A percentile compares a stretch with the other conserved stretches of the same genome.
phyloP scores from a whole-genome alignment of 2,113 vertebrate genomes.

The Orcinus orca region DNA sequence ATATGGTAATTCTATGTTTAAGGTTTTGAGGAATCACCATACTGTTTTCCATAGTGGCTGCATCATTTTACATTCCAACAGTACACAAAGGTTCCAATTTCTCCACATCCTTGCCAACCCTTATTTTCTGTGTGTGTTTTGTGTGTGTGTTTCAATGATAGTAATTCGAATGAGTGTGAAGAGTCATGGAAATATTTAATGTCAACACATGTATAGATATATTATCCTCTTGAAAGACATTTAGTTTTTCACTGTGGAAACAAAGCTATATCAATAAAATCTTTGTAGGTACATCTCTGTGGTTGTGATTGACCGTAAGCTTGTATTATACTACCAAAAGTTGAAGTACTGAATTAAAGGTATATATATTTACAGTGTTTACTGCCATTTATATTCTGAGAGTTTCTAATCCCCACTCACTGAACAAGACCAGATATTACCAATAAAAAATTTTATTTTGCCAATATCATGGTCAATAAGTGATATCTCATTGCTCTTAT shows the following conservation, averaged over 20 bases:
- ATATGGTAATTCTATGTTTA: neutral
- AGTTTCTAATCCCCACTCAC: neutral
- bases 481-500: neutral
- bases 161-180: neutral
- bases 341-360: neutral
- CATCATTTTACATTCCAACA: neutral
- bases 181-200: neutral
- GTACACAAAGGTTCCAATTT: neutral
- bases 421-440: neutral
- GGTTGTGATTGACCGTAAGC: neutral
- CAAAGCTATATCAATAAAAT: neutral
- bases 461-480: neutral
- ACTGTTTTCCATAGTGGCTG: neutral
- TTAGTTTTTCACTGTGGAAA: neutral
- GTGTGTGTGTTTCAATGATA: neutral
- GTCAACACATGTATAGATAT: neutral
- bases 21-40: neutral
- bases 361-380: neutral
- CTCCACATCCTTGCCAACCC: neutral
- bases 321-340: neutral
- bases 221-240: neutral
- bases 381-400: neutral
- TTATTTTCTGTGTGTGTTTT: neutral
- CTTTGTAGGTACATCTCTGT: neutral
- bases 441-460: neutral